These are phyloP conservation scores for Onychomys leucogaster DNA, from an alignment of 2,797 vertebrate species.

Conservation along the genomic window DNA sequence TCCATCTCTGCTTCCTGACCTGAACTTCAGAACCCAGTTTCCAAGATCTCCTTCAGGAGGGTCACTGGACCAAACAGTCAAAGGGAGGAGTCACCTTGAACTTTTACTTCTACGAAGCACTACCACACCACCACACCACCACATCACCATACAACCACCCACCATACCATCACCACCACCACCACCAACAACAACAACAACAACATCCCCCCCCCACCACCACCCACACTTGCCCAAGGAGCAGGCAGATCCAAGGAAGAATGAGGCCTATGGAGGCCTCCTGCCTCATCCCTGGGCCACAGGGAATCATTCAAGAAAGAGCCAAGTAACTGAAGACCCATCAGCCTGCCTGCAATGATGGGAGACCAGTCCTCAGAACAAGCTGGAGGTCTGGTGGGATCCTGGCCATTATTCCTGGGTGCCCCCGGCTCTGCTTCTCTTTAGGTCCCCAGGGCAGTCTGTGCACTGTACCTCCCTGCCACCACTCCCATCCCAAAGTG, in stretches of 20 bases:
- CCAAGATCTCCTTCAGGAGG: background rate
- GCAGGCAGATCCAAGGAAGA: too few species aligned
- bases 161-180: too few species aligned
- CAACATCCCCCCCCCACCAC: too few species aligned
- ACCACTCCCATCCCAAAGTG: background rate
- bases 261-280: fast-evolving
- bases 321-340: too few species aligned
- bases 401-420: background rate
- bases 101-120: too few species aligned
- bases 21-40: background rate
- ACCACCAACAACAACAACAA: too few species aligned
- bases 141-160: too few species aligned
- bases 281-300: fast-evolving
- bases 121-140: too few species aligned
- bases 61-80: background rate
- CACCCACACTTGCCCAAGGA: too few species aligned
- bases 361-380: background rate
- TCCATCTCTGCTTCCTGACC: background rate
- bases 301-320: background rate
- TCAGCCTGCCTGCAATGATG: too few species aligned
- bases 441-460: background rate
- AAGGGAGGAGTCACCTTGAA: background rate
- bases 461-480: too few species aligned
- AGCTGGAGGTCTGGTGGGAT: background rate
- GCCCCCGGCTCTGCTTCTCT: background rate